Conservation (phyloP, 2,797 vertebrate species). For the Scleropages formosus region DNA sequence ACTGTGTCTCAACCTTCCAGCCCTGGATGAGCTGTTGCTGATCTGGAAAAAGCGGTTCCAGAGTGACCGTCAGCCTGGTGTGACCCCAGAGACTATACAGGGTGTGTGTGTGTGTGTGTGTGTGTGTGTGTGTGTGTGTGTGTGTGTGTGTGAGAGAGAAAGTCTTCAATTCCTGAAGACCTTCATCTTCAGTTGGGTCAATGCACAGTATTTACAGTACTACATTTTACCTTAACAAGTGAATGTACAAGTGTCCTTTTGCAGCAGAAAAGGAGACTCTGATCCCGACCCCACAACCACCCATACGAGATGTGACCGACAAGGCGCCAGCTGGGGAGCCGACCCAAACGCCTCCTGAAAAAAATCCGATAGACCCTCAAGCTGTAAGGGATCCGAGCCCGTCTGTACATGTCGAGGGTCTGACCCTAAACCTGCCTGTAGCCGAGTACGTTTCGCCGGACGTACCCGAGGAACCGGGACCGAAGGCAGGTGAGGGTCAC, state of each 20-base stretch:
- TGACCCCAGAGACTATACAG: background rate
- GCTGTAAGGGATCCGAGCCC: too few relatives aligned
- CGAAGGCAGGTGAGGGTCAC: slow-evolving; percentile 5
- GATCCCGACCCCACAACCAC: background rate
- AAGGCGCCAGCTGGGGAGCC: too few relatives aligned
- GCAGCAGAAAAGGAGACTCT: background rate
- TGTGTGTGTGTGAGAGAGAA: too few relatives aligned
- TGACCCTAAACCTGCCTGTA: background rate
- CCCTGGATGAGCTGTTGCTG: slow-evolving; percentile 9
- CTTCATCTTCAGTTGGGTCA: too few relatives aligned
- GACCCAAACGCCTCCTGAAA: too few relatives aligned
- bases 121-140: too few relatives aligned
- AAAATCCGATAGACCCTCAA: too few relatives aligned
- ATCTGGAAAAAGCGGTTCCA: slow-evolving; percentile 6
- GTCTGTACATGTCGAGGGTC: too few relatives aligned
- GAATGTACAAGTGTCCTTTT: background rate
- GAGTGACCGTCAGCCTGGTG: background rate
- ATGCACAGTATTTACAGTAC: too few relatives aligned
- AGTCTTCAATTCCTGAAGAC: too few relatives aligned
- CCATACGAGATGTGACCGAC: background rate
- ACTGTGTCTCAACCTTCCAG: background rate
- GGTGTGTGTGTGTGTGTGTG: background rate
- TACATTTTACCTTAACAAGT: too few relatives aligned
- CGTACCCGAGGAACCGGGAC: background rate
- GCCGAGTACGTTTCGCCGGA: background rate